These are phyloP conservation scores for Dicrostonyx torquatus DNA, from an alignment of 2,797 vertebrate species.

Conservation along the genomic window DNA sequence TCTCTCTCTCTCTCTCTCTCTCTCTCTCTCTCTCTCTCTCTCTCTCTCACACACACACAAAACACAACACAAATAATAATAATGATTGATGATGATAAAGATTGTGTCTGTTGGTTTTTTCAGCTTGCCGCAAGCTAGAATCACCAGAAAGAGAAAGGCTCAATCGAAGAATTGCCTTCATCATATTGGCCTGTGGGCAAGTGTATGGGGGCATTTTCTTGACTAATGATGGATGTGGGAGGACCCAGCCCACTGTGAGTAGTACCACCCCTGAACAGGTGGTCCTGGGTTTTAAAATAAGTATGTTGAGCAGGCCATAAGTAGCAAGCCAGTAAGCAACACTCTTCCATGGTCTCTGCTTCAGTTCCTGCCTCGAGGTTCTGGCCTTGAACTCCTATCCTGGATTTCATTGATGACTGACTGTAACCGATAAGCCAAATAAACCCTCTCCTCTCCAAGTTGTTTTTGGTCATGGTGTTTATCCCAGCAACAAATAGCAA, in stretches of 20 bases:
- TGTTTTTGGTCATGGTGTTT: neutral
- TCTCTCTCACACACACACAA: neutral
- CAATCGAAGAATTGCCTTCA: neutral
- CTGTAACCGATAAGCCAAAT: neutral
- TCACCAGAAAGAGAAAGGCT: neutral
- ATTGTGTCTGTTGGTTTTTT: neutral
- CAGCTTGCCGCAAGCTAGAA: neutral
- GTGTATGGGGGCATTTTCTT: neutral
- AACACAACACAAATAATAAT: neutral
- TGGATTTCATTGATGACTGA: neutral
- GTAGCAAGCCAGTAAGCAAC: neutral
- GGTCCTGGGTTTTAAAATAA: no score
- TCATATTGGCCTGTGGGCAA: neutral
- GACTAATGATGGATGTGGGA: neutral
- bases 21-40: no score
- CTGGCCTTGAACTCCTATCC: neutral
- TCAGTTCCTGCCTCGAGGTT: neutral
- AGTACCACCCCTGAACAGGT: no score
- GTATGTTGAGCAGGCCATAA: neutral
- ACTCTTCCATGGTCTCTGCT: neutral
- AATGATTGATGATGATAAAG: neutral
- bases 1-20: no score
- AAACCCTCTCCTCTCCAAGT: neutral
- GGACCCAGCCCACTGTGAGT: neutral
- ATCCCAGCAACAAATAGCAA: neutral